Base-by-base conservation (phyloP, 1,140 invertebrate genomes). In the Lethocerus indicus region DNA sequence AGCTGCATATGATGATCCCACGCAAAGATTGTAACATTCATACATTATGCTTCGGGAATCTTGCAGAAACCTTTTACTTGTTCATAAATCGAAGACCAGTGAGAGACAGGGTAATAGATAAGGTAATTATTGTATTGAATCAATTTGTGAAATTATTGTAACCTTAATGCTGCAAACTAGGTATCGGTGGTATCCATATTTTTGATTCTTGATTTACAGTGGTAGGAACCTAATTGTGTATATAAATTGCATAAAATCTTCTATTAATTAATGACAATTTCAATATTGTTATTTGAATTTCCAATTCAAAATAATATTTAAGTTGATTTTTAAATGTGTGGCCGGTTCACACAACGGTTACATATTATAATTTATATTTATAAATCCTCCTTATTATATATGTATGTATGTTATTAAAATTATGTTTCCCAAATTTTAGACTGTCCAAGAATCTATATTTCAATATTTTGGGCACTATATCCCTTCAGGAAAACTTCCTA, bases 11-110 rank as follows among this genome's bases (percentile, higher is more conserved):
- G 44, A 68, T 69, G 60, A 32, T 75, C 28, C 73, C 73, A 21
- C 66, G 64, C 47, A 65, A 61, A 54, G 60, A 62, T 28, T 52
- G 62, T 45, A 59, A 61, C 51, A 58, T 67, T 53, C 18, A 57
- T 29, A 53, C 39, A 52, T 59, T 44, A 42, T 71, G 45, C 60
- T 56, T 54, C 7, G 26, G 43, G 20, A 54, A 44, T 59, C 62
- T 57, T 56, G 56, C 54, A 55, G 60, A 49, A 56, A 61, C 54
- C 54, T 59, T 49, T 47, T 67, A 63, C 49, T 58, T 71, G 50
- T 68, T 66, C 57, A 63, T 79, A 4, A 81, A 80, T 60, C 64
- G 67, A 48, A 60, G 77, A 57, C 73, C 74, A 32, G 68, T 81
- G 20, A 60, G 61, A 47, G 58, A 72, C 24, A 75, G 72, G 55